Conservation (phyloP, 2,797 vertebrate genomes). For the Anniella stebbinsi region DNA sequence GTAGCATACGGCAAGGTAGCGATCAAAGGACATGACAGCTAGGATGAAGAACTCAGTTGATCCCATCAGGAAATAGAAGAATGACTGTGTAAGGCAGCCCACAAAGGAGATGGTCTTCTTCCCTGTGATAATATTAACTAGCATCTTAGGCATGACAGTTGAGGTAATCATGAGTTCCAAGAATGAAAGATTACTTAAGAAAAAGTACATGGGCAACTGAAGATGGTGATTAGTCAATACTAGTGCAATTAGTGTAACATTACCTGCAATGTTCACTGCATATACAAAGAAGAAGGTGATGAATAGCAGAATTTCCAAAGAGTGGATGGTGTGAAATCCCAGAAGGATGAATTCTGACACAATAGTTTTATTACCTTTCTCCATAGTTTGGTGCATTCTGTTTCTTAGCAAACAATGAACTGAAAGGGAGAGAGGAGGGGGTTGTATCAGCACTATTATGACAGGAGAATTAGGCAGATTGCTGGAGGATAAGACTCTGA, state of each 20-base stretch:
- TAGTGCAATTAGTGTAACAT: constrained; percentile 60
- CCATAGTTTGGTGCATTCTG: constrained; percentile 10
- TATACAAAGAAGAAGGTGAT: constrained; percentile 67
- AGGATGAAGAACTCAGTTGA: constrained; percentile 56
- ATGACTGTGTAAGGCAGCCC: constrained; percentile 43
- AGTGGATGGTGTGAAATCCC: constrained; percentile 64
- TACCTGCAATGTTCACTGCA: constrained; percentile 61
- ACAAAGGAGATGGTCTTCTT: constrained; percentile 55
- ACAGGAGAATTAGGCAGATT: neutral
- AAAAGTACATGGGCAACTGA: constrained; percentile 66
- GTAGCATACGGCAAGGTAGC: constrained; percentile 26
- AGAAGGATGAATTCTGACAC: constrained; percentile 65
- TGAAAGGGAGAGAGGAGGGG: neutral
- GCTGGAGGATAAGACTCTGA: neutral
- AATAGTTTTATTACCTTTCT: constrained; percentile 5
- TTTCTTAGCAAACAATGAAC: neutral
- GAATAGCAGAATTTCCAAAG: constrained; percentile 65
- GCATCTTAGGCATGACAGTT: constrained; percentile 61
- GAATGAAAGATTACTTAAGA: constrained; percentile 66
- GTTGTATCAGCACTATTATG: too few relatives aligned
- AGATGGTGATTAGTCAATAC: constrained; percentile 60
- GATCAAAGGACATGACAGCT: constrained; percentile 31
- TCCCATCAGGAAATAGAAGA: constrained; percentile 56
- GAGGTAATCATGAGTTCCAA: constrained; percentile 72
- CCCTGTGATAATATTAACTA: constrained; percentile 58